A percentile compares a stretch with the other conserved stretches of the same genome.
Evolutionary conservation across 2,113 vertebrate species (phyloP).

Genomic region (Phylloscopus trochilus): DNA sequence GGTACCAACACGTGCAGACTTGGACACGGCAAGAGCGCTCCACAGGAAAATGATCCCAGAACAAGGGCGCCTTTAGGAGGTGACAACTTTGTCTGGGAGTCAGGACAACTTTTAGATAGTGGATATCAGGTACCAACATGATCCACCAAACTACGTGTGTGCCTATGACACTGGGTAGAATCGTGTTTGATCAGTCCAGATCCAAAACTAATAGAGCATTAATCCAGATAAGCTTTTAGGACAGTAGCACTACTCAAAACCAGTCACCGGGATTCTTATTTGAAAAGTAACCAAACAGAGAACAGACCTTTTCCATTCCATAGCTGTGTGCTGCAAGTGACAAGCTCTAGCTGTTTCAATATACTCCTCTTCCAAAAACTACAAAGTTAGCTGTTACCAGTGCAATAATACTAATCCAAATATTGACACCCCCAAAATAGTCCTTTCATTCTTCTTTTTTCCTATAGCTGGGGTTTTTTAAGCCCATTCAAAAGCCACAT

Average conservation of each 20-base stretch:
- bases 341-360: not conserved
- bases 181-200: not conserved
- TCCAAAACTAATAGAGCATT: not conserved
- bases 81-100: not conserved
- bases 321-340: not conserved
- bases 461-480: not conserved
- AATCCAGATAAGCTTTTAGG: slow-evolving; percentile 13
- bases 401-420: not conserved
- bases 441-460: not conserved
- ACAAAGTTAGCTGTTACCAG: not conserved
- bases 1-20: not conserved
- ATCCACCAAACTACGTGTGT: not conserved
- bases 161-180: not conserved
- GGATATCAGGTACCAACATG: not conserved
- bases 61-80: not conserved
- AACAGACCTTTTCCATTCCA: not conserved
- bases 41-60: not conserved
- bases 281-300: not conserved
- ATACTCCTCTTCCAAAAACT: not conserved
- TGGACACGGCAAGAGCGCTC: not conserved
- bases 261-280: not conserved
- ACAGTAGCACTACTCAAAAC: not conserved
- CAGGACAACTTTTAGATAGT: rapidly evolving
- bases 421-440: not conserved
- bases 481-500: not conserved